phyloP scores from a whole-genome alignment of 2,888 invertebrate species.

The Lapara coniferarum region DNA sequence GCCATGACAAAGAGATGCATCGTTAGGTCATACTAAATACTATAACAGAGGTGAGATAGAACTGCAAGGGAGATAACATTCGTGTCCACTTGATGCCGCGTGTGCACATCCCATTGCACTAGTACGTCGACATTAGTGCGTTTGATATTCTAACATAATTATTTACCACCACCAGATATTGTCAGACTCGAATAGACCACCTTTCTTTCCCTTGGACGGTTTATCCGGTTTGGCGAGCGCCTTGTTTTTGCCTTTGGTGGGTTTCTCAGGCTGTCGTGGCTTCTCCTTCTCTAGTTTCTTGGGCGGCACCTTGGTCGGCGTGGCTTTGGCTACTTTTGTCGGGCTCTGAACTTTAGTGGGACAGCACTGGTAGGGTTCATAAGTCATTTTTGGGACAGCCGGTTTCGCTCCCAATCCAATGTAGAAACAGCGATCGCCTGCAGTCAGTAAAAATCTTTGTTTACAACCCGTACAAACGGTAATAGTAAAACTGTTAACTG shows the following conservation, averaged over 20 bases:
- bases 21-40: slow-evolving; percentile 61
- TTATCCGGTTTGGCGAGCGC: slow-evolving; percentile 84
- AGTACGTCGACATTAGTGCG: slow-evolving; percentile 61
- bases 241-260: slow-evolving; percentile 76
- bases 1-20: slow-evolving; percentile 63
- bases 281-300: slow-evolving; percentile 78
- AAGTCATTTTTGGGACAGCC: slow-evolving; percentile 89
- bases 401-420: slow-evolving; percentile 96
- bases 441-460: slow-evolving; percentile 94
- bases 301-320: slow-evolving; percentile 84
- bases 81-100: slow-evolving; percentile 77
- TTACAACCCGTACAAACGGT: slow-evolving; percentile 81
- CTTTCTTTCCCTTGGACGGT: slow-evolving; percentile 87
- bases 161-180: slow-evolving; percentile 92
- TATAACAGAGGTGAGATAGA: slow-evolving; percentile 57
- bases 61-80: slow-evolving; percentile 62
- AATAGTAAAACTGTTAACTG: slow-evolving; percentile 72
- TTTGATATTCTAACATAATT: slow-evolving; percentile 58
- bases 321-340: slow-evolving; percentile 91
- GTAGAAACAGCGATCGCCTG: slow-evolving; percentile 99
- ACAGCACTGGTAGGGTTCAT: slow-evolving; percentile 96
- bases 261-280: slow-evolving; percentile 60
- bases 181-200: slow-evolving; percentile 94
- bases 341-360: slow-evolving; percentile 91
- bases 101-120: slow-evolving; percentile 62